Evolutionary conservation across 2,113 vertebrate species (phyloP), one percentile per base, ranked within the genome.

Genomic region (Eretmochelys imbricata): DNA sequence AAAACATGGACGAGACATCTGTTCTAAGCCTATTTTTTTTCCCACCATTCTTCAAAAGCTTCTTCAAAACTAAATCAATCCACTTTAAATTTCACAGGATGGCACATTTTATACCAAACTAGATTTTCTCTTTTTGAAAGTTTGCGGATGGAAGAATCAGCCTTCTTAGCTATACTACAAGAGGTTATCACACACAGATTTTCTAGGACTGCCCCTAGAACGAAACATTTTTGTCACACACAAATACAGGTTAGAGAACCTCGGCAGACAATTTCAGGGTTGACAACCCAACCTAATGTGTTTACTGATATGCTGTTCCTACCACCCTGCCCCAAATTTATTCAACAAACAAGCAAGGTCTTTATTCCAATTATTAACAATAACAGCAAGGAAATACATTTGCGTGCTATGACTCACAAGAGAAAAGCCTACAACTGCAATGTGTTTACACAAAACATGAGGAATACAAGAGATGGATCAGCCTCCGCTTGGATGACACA

Each of bases 221-320:
- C 29, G 11, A 2, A 17, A 22, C 6, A 10, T 46, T 76, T 82
- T 48, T 48, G 38, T 69, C 3, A 29, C 8, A 83, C 59, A 8
- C 4, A 72, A 22, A 13, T 25, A 4, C 50, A 2, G 2, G 3
- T 16, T 88, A 78, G 22, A 29, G 25, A 78, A 48, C 75, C 24
- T 48, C 5, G 5, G 4, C 91, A 1, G 17, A 65, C 35, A 19
- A 3, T 89, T 89, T 19, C 31, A 65, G 82, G 29, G 2, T 6
- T 22, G 0, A 1, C 3, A 35, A 75, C 17, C 38, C n/a, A 1
- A 3, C 10, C 19, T 83, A 0, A 0, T 3, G 2, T 4, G 17
- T n/a, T 27, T 6, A 57, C 50, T 48, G 88, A 65, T 0, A 31
- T 83, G 29, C 31, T 80, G 1, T 80, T 2, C 53, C 24, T 72